These are phyloP conservation scores for Camptogramma bilineatum DNA, from an alignment of 2,888 invertebrate species.

Conservation along the genomic window DNA sequence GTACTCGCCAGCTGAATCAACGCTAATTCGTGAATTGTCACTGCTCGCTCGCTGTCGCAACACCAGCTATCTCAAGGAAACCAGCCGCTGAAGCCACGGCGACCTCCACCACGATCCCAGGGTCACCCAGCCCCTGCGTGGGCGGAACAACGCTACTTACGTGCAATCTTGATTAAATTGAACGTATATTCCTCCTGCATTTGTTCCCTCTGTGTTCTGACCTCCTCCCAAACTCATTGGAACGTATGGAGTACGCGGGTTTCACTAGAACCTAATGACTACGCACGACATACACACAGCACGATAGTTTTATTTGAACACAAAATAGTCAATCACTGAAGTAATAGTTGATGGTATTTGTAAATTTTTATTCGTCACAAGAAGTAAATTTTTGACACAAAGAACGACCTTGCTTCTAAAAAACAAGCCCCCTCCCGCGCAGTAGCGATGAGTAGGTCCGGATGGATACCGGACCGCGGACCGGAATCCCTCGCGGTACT, in stretches of 20 bases:
- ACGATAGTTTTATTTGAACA: conserved; percentile 65
- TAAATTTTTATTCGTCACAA: conserved; percentile 74
- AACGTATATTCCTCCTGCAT: conserved; percentile 95
- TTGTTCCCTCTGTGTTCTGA: conserved; percentile 89
- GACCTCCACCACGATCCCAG: background rate
- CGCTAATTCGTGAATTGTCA: conserved; percentile 59
- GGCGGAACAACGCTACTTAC: conserved; percentile 87
- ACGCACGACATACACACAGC: conserved; percentile 70
- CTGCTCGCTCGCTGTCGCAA: conserved; percentile 59
- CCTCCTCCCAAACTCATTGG: conserved; percentile 93
- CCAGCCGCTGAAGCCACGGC: conserved; percentile 10
- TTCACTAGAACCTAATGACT: conserved; percentile 66
- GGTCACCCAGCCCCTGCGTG: conserved; percentile 10
- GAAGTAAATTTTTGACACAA: conserved; percentile 85
- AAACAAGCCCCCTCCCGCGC: conserved; percentile 82
- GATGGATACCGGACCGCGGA: too few species aligned
- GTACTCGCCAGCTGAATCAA: conserved; percentile 49
- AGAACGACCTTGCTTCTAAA: conserved; percentile 87
- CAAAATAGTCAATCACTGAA: conserved; percentile 70
- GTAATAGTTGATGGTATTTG: conserved; percentile 65
- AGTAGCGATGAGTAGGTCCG: too few species aligned
- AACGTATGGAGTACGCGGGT: conserved; percentile 81
- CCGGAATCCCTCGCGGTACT: too few species aligned
- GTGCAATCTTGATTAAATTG: conserved; percentile 99
- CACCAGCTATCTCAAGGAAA: conserved; percentile 34